Evolutionary conservation across 1,140 invertebrate species (phyloP).

Genomic region (Drosophila novamexicana): DNA sequence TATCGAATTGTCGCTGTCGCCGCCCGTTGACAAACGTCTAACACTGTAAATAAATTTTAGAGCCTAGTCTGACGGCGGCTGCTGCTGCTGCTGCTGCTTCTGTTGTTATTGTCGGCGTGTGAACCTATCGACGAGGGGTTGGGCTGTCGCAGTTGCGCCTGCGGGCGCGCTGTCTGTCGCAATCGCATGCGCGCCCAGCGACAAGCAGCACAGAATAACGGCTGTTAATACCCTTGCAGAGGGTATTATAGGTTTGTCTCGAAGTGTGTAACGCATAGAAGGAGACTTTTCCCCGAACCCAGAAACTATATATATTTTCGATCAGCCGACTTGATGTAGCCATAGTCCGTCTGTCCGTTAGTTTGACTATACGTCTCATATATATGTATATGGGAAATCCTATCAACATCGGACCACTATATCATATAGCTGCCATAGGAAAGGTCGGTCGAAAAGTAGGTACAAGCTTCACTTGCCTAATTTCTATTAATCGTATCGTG

Average conservation of each 20-base stretch:
- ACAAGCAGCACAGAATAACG: neutral
- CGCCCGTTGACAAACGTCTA: slow-evolving; percentile 39
- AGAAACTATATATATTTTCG: too few species aligned
- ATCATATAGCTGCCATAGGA: too few species aligned
- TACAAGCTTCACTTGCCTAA: too few species aligned
- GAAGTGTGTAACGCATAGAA: too few species aligned
- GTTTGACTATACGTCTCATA: too few species aligned
- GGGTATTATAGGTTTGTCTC: too few species aligned
- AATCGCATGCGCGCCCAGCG: slow-evolving; percentile 6
- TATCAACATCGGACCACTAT: too few species aligned
- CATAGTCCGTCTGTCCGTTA: too few species aligned
- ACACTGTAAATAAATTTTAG: slow-evolving; percentile 29
- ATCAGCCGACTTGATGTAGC: neutral
- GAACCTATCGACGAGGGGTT: slow-evolving; percentile 45
- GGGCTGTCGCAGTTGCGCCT: slow-evolving; percentile 57
- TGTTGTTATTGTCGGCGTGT: slow-evolving; percentile 53
- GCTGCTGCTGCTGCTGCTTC: slow-evolving; percentile 27
- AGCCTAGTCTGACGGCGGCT: slow-evolving; percentile 19
- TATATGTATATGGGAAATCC: too few species aligned
- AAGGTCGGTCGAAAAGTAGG: too few species aligned
- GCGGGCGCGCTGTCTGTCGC: slow-evolving; percentile 44
- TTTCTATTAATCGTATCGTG: too few species aligned
- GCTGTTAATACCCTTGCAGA: neutral
- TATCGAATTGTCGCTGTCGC: slow-evolving; percentile 55
- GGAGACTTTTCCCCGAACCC: too few species aligned